Evolutionary conservation across 2,113 vertebrate species (phyloP).

Genomic region (Pipa parva): DNA sequence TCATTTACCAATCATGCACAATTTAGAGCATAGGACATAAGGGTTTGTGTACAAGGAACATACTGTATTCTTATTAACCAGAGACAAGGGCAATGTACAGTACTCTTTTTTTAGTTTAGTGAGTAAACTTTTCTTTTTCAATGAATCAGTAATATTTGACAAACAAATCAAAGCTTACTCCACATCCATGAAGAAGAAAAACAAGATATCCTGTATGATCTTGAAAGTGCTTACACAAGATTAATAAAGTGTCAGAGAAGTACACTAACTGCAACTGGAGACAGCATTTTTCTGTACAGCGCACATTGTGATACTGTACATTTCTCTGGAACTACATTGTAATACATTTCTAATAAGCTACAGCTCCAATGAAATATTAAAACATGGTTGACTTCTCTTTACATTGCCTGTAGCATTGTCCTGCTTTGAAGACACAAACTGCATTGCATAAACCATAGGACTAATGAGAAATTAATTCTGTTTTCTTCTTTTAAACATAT

Average conservation of each 20-base stretch:
- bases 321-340: conserved; percentile 10
- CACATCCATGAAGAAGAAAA: neutral
- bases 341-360: conserved; percentile 36
- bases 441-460: conserved; percentile 35
- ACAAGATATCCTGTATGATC: neutral
- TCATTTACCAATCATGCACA: too few relatives aligned
- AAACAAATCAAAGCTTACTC: neutral
- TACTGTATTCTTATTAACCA: too few relatives aligned
- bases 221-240: neutral
- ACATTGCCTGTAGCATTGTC: conserved; percentile 35
- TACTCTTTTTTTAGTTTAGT: too few relatives aligned
- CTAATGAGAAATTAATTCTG: conserved; percentile 38
- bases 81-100: too few relatives aligned
- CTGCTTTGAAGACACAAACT: conserved; percentile 32
- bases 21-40: too few relatives aligned
- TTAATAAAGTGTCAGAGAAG: neutral
- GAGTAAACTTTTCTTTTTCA: too few relatives aligned
- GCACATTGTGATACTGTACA: conserved; percentile 15
- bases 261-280: neutral
- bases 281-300: neutral
- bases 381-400: conserved; percentile 32
- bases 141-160: neutral
- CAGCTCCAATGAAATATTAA: conserved; percentile 39
- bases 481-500: conserved; percentile 28
- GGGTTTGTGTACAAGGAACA: too few relatives aligned